Evolutionary conservation across 2,797 vertebrate genomes (phyloP).

Genomic region (Etheostoma nigrum): DNA sequence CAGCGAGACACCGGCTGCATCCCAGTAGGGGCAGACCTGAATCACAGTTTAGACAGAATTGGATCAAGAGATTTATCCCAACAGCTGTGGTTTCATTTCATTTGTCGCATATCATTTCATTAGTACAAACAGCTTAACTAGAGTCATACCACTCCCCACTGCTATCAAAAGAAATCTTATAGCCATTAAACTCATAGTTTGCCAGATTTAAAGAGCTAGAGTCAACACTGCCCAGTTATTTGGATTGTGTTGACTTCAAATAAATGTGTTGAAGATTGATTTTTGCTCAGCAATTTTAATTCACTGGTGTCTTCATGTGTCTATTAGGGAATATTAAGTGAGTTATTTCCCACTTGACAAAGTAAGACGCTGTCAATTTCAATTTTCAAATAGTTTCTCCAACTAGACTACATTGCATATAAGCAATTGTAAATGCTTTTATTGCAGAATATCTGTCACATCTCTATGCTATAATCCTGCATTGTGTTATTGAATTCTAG

Average conservation of each 20-base stretch:
- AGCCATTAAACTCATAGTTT: conserved; percentile 30
- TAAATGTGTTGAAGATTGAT: background rate
- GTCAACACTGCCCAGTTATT: conserved; percentile 4
- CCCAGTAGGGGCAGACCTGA: conserved; percentile 64
- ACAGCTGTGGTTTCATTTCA: conserved; percentile 59
- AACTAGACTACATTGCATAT: too few relatives aligned
- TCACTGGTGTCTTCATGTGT: background rate
- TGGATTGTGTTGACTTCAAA: conserved; percentile 12
- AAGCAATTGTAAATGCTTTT: background rate
- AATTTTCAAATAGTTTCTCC: background rate
- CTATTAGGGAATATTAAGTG: background rate
- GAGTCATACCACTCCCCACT: conserved; percentile 18
- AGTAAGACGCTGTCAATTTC: background rate
- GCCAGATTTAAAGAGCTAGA: conserved; percentile 14
- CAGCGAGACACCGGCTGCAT: conserved; percentile 55
- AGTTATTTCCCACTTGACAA: background rate
- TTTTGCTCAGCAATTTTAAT: conserved; percentile 1
- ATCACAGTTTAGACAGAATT: conserved; percentile 74
- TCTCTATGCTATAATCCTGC: background rate
- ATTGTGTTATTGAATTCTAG: conserved; percentile 61
- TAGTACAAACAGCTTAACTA: conserved; percentile 43
- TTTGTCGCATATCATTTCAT: conserved; percentile 59
- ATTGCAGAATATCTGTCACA: background rate
- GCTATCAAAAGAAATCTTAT: conserved; percentile 33
- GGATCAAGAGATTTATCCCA: conserved; percentile 72